These are phyloP conservation scores for Sminthurinus aureus DNA, from an alignment of 2,888 invertebrate genomes.

Conservation along the genomic window DNA sequence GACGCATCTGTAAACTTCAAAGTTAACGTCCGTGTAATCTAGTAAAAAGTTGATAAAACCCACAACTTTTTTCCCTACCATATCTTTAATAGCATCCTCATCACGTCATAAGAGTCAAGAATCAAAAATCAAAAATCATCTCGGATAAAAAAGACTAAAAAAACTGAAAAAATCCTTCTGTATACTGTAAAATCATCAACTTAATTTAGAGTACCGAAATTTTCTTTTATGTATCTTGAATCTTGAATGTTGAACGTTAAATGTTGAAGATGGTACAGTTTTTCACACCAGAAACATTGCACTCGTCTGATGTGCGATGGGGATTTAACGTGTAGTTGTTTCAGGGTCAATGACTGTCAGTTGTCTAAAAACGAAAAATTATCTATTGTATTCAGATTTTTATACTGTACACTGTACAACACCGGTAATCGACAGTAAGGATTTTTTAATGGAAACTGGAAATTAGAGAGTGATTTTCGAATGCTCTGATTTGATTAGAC, in stretches of 20 bases:
- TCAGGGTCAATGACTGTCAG: no score
- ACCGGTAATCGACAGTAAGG: no score
- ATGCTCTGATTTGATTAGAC: no score
- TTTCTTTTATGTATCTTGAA: background rate
- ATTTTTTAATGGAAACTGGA: no score
- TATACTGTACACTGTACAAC: no score
- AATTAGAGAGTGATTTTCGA: no score
- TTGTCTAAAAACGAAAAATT: background rate
- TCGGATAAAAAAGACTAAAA: background rate
- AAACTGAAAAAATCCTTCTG: background rate
- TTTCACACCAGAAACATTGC: no score
- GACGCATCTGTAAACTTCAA: background rate
- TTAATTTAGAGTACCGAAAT: background rate
- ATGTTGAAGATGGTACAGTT: no score
- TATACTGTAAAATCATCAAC: background rate
- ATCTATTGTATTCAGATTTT: background rate
- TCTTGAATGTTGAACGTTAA: background rate
- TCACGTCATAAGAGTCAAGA: background rate
- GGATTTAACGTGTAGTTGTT: background rate
- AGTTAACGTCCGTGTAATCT: conserved; percentile 9
- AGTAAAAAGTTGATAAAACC: background rate
- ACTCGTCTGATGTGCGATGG: background rate
- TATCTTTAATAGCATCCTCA: background rate
- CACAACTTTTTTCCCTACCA: background rate
- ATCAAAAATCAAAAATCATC: no score